A percentile compares a stretch with the other conserved stretches of the same genome.
These are phyloP conservation scores for Drosophila putrida DNA, from an alignment of 2,888 invertebrate genomes.

Conservation along the genomic window DNA sequence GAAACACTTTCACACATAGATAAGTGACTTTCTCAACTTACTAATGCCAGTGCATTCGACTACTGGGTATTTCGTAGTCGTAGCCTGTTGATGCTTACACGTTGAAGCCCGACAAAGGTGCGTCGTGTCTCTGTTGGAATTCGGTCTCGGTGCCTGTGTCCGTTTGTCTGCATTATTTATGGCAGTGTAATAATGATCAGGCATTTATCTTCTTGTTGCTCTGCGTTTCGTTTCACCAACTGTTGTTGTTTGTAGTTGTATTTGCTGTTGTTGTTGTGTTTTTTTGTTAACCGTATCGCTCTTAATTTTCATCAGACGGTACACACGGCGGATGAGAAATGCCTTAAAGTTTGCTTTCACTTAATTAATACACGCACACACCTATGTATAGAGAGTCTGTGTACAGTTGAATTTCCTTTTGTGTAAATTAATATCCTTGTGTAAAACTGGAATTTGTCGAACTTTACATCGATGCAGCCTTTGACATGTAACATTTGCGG, in stretches of 20 bases:
- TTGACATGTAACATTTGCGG: slow-evolving; percentile 18
- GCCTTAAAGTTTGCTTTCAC: slow-evolving; percentile 66
- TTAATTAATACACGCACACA: slow-evolving; percentile 56
- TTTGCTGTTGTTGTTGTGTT: slow-evolving; percentile 5
- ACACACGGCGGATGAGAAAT: slow-evolving; percentile 60
- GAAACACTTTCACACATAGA: too few species aligned
- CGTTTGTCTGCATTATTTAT: slow-evolving; percentile 72
- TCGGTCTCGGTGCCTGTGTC: slow-evolving; percentile 41
- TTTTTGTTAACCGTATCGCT: slow-evolving; percentile 28
- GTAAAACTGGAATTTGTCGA: slow-evolving; percentile 30
- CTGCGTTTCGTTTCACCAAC: slow-evolving; percentile 11
- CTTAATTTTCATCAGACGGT: slow-evolving; percentile 50
- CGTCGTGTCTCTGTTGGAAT: slow-evolving; percentile 47
- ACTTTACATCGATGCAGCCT: slow-evolving; percentile 4
- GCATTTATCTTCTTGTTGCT: slow-evolving; percentile 71
- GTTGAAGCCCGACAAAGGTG: slow-evolving; percentile 58
- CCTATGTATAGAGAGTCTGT: background rate
- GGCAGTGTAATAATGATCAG: slow-evolving; percentile 76
- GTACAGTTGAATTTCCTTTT: slow-evolving; percentile 33
- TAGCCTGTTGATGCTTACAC: slow-evolving; percentile 30
- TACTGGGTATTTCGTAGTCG: slow-evolving; percentile 29
- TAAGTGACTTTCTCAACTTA: background rate
- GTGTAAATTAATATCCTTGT: slow-evolving; percentile 56
- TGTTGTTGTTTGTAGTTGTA: slow-evolving; percentile 11
- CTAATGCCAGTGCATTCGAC: too few species aligned